phyloP scores from a whole-genome alignment of 30 jellyfish, hydroid and myxozoan genomes.

The Chrysaora quinquecirrha region DNA sequence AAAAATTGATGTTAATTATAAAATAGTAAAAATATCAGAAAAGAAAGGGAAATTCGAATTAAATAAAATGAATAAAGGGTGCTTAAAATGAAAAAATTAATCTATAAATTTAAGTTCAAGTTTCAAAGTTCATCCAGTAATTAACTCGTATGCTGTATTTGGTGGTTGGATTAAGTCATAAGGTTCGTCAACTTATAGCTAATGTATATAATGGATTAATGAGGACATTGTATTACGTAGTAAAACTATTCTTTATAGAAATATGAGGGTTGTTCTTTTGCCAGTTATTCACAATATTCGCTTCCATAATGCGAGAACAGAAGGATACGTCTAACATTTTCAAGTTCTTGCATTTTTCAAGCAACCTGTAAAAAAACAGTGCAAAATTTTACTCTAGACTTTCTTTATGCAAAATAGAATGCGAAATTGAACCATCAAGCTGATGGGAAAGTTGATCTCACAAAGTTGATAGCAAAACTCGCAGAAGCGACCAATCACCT shows the following conservation, averaged over 20 bases:
- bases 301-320: slow-evolving; percentile 16
- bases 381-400: background rate
- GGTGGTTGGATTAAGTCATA: no score
- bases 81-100: no score
- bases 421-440: background rate
- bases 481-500: background rate
- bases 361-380: slow-evolving; percentile 8
- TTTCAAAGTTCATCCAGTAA: no score
- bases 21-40: no score
- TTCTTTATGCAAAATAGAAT: background rate
- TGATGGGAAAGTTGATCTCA: background rate
- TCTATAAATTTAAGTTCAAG: no score
- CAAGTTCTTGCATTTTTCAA: slow-evolving; percentile 37
- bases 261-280: slow-evolving; percentile 24
- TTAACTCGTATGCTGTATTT: no score
- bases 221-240: background rate
- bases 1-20: no score
- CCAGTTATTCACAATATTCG: slow-evolving; percentile 30
- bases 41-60: no score
- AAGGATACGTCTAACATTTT: slow-evolving; percentile 50
- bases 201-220: no score
- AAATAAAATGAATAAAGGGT: no score
- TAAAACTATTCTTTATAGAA: slow-evolving; percentile 43
- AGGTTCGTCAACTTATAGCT: no score
- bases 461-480: background rate